Evolutionary conservation across 2,797 vertebrate genomes (phyloP), one percentile per base, ranked within the genome.

Genomic region (Xenops minutus): DNA sequence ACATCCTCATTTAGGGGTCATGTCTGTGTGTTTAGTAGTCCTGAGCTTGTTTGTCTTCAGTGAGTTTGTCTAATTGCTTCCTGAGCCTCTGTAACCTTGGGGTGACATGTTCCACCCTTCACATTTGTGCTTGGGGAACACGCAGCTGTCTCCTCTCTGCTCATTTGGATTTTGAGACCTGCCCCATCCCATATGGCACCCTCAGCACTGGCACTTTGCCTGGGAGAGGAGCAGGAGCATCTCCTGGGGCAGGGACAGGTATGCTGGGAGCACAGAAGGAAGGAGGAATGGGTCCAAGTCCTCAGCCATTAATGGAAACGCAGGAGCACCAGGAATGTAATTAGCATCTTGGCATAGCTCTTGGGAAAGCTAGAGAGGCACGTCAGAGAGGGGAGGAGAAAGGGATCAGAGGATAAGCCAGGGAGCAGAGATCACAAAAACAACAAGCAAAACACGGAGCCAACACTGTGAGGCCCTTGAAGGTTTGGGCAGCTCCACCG

Each of bases 311-410:
- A 89, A 93, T 92, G 84, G 92, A 92, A 93, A 80, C 0, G 2
- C 52, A 56, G 87, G 39, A 93, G 77, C 67, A 92, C 0, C 0
- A 86, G 74, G 84, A 94, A 86, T 90, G 91, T 73, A 93, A 96
- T 96, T 84, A 90, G 59, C 0, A 0, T 76, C 63, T 96, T 95
- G 95, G 96, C 91, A 86, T 2, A 13, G 71, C 37, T 73, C 92
- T 96, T 93, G 94, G 89, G 95, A 96, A 96, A 95, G 63, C 62
- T 77, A 92, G 74, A 77, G 37, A 71, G n/a, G 41, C 71, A 93
- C 6, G 8, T 94, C 88, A 93, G 79, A 79, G 44, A 41, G 73
- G 74, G 87, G 85, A 93, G 85, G 88, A 90, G 89, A 88, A 88
- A 88, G 29, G 79, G 85, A 81, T 76, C 79, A 92, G 85, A 74